Evolutionary conservation across 2,113 vertebrate genomes (phyloP), one percentile per base, ranked within the genome.

Genomic region (Pandion haliaetus): DNA sequence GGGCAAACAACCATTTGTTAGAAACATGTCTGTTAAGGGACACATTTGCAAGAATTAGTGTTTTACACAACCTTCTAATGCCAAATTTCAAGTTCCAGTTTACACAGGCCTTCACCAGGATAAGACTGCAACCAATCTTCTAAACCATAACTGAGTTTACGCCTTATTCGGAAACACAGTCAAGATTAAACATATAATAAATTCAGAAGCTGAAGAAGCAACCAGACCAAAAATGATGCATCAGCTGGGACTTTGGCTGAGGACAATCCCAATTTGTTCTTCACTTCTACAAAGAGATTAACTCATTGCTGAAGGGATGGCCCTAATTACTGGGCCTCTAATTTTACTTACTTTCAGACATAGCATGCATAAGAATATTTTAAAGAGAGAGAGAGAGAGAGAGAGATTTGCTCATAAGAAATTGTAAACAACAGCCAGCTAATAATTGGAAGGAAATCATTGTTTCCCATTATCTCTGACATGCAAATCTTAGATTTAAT

Each of bases 381-480:
- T 83, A 29, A 3, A 42, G 47, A 21, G 52, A 54, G 52, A 54
- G 50, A 55, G 13, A n/a, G 14, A 14, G 38, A 31, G 14, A 15
- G 23, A 79, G 18, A 85, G 34, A 82, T 25, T 87, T 42, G 17
- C 29, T 79, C 4, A 10, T 15, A 95, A 38, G 54, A 94, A 95
- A 91, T 61, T 61, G 31, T 55, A 83, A 88, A 77, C 62, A 73
- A 87, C 26, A 82, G 57, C 12, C 34, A 94, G 44, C 34, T 58
- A 90, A 57, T 65, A 92, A 74, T 12, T 63, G 40, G 58, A 95
- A 89, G 26, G 40, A 86, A 86, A 91, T 78, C 4, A 47, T 72
- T 82, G 80, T 54, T 94, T 89, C 44, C 52, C n/a, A 58, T 94
- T 94, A 63, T 76, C 29, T 92, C 80, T 93, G 74, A 90, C 62